A percentile compares a stretch with the other conserved stretches of the same genome.
Conservation (phyloP, 2,888 invertebrate genomes). For the Mesorhabditis sp. region DNA sequence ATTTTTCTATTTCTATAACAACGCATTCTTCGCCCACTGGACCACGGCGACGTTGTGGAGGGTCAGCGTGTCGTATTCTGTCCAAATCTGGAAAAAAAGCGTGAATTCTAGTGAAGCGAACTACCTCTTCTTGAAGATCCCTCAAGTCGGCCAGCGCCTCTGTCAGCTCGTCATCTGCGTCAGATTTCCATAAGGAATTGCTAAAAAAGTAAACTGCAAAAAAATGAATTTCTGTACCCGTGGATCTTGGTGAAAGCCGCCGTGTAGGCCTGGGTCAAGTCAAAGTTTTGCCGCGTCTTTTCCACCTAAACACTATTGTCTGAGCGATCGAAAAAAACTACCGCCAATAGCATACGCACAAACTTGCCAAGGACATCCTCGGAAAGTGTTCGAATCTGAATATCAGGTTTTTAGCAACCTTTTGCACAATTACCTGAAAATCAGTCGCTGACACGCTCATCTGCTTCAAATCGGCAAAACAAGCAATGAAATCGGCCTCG, state of each 20-base stretch:
- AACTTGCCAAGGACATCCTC: conserved; percentile 29
- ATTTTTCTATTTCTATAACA: conserved; percentile 22
- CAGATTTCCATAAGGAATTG: neutral
- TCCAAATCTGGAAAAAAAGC: conserved; percentile 15
- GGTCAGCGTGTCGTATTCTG: conserved; percentile 22
- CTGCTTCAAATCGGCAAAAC: conserved; percentile 18
- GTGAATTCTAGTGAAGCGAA: neutral
- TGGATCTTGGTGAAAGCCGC: conserved; percentile 77
- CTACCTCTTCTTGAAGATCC: conserved; percentile 7
- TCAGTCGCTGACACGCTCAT: conserved; percentile 50
- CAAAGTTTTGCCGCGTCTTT: conserved; percentile 76
- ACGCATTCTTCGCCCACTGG: conserved; percentile 45
- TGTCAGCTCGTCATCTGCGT: conserved; percentile 11
- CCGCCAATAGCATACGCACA: conserved; percentile 41
- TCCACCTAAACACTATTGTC: conserved; percentile 67
- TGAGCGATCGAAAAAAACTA: conserved; percentile 10
- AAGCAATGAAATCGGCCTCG: neutral
- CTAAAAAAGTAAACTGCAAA: neutral
- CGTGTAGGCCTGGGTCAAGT: conserved; percentile 83
- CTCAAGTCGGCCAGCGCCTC: conserved; percentile 18
- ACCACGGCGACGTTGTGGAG: conserved; percentile 34
- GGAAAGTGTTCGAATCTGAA: conserved; percentile 41
- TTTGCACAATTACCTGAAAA: conserved; percentile 19
- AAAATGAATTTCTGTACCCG: conserved; percentile 16
- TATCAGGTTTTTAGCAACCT: neutral